Percentiles rank a stretch among this genome's conserved stretches.
These are phyloP conservation scores for Albula glossodonta DNA, from an alignment of 2,113 vertebrate species.

Conservation along the genomic window DNA sequence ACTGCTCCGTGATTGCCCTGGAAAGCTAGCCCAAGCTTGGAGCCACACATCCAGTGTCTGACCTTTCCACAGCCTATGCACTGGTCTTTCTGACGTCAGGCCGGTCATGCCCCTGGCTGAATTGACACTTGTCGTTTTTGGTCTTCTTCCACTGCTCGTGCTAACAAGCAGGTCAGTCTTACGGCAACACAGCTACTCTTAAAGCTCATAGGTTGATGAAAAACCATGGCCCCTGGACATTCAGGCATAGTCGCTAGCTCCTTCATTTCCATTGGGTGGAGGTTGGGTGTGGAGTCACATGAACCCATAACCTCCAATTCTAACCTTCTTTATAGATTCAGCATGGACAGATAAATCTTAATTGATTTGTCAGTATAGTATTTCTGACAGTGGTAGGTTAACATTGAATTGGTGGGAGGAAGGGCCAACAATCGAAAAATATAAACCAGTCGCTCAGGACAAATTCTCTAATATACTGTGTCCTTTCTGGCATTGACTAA, in stretches of 20 bases:
- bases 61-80: not conserved
- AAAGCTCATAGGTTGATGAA: not conserved
- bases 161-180: not conserved
- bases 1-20: not conserved
- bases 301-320: slow-evolving; percentile 41
- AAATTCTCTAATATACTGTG: not conserved
- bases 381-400: too few species aligned
- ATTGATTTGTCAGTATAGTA: too few species aligned
- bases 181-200: not conserved
- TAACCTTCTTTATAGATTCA: slow-evolving; percentile 37
- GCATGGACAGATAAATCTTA: slow-evolving; percentile 33
- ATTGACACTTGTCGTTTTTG: slow-evolving; percentile 10
- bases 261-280: too few species aligned
- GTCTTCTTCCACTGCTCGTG: not conserved
- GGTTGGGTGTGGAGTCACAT: too few species aligned
- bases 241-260: too few species aligned
- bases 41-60: not conserved
- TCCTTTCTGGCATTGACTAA: not conserved
- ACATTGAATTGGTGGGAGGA: not conserved
- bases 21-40: not conserved
- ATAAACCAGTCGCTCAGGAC: not conserved
- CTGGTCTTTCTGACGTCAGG: not conserved
- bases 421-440: not conserved
- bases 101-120: not conserved
- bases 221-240: not conserved